Percentiles rank a stretch among this genome's conserved stretches.
phyloP scores from a whole-genome alignment of 1,140 invertebrate species.

The Lordiphosa mommai region DNA sequence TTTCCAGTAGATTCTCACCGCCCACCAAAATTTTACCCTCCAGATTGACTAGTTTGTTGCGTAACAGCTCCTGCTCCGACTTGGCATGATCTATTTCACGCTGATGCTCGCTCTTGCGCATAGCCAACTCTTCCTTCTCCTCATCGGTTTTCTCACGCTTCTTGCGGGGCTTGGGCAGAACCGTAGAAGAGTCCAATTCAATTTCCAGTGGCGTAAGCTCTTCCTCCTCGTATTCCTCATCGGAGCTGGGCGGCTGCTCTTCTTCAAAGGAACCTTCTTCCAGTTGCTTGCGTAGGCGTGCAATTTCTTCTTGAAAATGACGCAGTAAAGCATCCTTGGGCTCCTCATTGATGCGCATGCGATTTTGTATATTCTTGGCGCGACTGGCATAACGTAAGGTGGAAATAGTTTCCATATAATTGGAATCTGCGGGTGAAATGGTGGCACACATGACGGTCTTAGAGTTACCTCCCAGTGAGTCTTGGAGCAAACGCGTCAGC shows the following conservation, averaged over 20 bases:
- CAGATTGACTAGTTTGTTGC: conserved; percentile 92
- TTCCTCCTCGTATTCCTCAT: conserved; percentile 70
- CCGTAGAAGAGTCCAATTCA: conserved; percentile 79
- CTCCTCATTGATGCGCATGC: conserved; percentile 97
- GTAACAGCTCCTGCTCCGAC: conserved; percentile 86
- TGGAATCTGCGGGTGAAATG: conserved; percentile 96
- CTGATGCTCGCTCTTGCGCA: conserved; percentile 82
- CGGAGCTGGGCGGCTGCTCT: conserved; percentile 49
- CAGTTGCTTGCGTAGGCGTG: conserved; percentile 92
- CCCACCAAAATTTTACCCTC: conserved; percentile 98
- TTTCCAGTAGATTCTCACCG: conserved; percentile 98
- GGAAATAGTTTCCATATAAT: conserved; percentile 98
- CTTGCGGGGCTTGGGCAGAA: conserved; percentile 80
- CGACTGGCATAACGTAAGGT: conserved; percentile 97
- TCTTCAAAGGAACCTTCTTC: conserved; percentile 81
- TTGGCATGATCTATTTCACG: conserved; percentile 82
- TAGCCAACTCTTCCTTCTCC: conserved; percentile 84
- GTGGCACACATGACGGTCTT: conserved; percentile 98
- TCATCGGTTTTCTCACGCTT: conserved; percentile 81
- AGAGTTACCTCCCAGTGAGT: conserved; percentile 97
- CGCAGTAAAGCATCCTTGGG: conserved; percentile 97
- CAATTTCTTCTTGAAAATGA: conserved; percentile 98
- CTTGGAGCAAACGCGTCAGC: conserved; percentile 94
- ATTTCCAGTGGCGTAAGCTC: conserved; percentile 71
- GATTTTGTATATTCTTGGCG: conserved; percentile 98